phyloP scores from a whole-genome alignment of 2,113 vertebrate species.

The Benitochromis conjunctus region DNA sequence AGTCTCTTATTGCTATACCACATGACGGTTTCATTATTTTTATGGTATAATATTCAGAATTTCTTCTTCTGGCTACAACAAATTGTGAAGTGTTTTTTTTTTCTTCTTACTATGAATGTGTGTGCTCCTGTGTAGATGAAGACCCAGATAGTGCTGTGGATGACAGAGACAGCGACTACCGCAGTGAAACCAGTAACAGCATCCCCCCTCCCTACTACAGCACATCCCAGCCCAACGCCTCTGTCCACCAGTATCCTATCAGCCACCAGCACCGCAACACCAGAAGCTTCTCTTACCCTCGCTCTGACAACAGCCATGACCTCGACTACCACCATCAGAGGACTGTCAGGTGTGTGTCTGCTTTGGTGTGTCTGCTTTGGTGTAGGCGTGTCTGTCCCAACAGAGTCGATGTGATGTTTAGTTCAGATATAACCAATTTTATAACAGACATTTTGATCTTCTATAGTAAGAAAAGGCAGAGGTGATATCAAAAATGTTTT shows the following conservation, averaged over 20 bases:
- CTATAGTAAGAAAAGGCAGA: neutral
- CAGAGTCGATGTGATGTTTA: neutral
- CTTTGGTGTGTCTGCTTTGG: neutral
- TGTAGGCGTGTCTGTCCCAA: neutral
- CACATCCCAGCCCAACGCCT: slow-evolving; percentile 94
- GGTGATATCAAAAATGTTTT: neutral
- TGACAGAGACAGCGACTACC: slow-evolving; percentile 95
- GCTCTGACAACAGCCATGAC: slow-evolving; percentile 79
- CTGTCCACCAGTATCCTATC: slow-evolving; percentile 94
- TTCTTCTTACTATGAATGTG: neutral
- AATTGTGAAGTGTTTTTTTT: neutral
- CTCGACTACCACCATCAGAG: slow-evolving; percentile 82
- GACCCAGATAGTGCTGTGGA: slow-evolving; percentile 95
- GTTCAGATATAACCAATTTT: neutral
- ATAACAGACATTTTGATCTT: neutral
- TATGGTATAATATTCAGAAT: neutral
- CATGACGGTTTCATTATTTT: neutral
- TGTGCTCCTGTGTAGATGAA: slow-evolving; percentile 73
- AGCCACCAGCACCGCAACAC: slow-evolving; percentile 83
- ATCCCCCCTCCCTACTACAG: slow-evolving; percentile 92
- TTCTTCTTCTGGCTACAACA: neutral
- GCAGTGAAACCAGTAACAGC: slow-evolving; percentile 98
- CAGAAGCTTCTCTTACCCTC: slow-evolving; percentile 79
- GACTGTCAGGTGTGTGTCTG: slow-evolving; percentile 79
- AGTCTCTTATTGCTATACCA: neutral